phyloP scores from a whole-genome alignment of 2,888 invertebrate species.

The Polietes domitor region DNA sequence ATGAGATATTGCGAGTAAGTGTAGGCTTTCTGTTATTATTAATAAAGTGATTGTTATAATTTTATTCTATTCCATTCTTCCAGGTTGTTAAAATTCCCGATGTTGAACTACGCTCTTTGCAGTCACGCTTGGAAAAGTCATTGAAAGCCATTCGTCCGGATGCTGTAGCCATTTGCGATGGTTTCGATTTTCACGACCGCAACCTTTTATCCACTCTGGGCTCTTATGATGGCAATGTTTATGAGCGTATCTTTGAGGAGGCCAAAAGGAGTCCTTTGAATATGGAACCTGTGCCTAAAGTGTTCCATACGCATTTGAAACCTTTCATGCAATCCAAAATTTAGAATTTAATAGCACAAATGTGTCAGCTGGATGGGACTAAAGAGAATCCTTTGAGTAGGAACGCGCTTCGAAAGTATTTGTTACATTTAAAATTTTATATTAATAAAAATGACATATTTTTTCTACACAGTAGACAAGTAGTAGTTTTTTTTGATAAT shows the following conservation, averaged over 20 bases:
- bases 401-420: no score
- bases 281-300: slow-evolving; percentile 88
- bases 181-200: slow-evolving; percentile 92
- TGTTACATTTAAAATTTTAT: no score
- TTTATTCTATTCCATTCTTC: background rate
- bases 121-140: slow-evolving; percentile 86
- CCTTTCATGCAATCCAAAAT: slow-evolving; percentile 85
- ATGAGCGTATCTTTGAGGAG: slow-evolving; percentile 89
- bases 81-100: slow-evolving; percentile 75
- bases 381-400: no score
- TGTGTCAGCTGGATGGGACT: background rate
- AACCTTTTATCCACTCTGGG: slow-evolving; percentile 89
- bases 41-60: background rate
- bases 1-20: slow-evolving; percentile 88
- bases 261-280: slow-evolving; percentile 92
- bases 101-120: slow-evolving; percentile 81
- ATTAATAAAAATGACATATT: no score
- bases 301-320: slow-evolving; percentile 84
- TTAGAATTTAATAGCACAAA: slow-evolving; percentile 77
- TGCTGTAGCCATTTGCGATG: slow-evolving; percentile 94
- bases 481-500: no score
- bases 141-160: slow-evolving; percentile 90
- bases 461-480: no score
- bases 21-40: background rate
- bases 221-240: slow-evolving; percentile 91